phyloP scores from a whole-genome alignment of 2,113 vertebrate species.

The Pluvialis apricaria region DNA sequence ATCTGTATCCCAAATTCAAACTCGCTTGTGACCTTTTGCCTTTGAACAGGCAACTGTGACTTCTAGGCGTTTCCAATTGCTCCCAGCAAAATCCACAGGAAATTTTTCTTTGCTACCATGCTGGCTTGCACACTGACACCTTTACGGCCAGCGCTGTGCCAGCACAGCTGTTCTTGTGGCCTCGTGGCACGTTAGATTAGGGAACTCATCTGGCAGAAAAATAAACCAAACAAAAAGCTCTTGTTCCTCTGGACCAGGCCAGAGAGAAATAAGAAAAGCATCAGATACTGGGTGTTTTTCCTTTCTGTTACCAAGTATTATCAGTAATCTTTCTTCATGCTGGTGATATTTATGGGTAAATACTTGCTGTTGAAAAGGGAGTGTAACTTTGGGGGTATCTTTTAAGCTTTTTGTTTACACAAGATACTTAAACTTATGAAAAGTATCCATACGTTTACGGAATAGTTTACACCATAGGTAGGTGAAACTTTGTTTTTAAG shows the following conservation, averaged over 20 bases:
- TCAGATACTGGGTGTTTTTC: background rate
- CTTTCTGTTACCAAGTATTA: background rate
- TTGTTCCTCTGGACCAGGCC: background rate
- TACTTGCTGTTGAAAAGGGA: background rate
- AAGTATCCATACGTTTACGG: background rate
- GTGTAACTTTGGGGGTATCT: background rate
- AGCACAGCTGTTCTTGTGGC: background rate
- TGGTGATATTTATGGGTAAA: background rate
- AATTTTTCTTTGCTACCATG: background rate
- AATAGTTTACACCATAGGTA: background rate
- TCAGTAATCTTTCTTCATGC: background rate
- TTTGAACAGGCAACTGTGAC: background rate
- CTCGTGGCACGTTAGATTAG: rapidly evolving
- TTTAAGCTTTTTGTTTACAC: background rate
- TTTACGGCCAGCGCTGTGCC: background rate
- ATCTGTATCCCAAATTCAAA: background rate
- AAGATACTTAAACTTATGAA: background rate
- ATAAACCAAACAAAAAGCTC: background rate
- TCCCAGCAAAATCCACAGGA: background rate
- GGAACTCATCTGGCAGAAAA: background rate
- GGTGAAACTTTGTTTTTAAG: background rate
- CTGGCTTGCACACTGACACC: background rate
- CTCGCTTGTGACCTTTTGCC: background rate
- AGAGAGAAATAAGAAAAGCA: background rate
- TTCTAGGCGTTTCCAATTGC: background rate